Evolutionary conservation across 1,140 invertebrate genomes (phyloP).

Genomic region (Cherax quadricarinatus): DNA sequence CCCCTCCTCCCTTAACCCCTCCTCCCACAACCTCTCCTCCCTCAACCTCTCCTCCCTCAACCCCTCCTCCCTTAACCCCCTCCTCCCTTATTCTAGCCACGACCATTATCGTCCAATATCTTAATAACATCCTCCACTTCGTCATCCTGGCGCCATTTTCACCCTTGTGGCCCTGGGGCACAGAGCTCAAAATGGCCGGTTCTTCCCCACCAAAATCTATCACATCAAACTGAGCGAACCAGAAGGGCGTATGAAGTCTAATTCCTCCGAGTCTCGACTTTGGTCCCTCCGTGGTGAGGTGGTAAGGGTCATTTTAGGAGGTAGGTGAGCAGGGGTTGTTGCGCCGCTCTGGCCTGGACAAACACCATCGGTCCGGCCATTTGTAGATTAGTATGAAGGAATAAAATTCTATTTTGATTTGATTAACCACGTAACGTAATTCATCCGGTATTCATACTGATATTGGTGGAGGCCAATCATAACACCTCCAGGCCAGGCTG

Average conservation of each 20-base stretch:
- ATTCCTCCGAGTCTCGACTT: background rate
- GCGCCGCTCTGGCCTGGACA: background rate
- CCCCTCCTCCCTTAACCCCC: background rate
- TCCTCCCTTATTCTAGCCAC: slow-evolving; percentile 45
- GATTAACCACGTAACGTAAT: slow-evolving; percentile 66
- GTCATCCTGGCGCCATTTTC: background rate
- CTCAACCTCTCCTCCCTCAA: no score
- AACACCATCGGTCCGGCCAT: slow-evolving; percentile 53
- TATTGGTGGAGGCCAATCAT: slow-evolving; percentile 54
- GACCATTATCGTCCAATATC: slow-evolving; percentile 61
- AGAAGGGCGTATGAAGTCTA: slow-evolving; percentile 1
- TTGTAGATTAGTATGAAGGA: slow-evolving; percentile 60
- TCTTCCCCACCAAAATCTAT: slow-evolving; percentile 48
- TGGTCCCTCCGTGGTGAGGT: background rate
- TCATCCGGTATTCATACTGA: slow-evolving; percentile 63
- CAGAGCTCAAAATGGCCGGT: slow-evolving; percentile 25
- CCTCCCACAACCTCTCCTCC: no score
- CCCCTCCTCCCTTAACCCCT: no score
- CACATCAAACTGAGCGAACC: slow-evolving; percentile 43
- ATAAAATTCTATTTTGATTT: slow-evolving; percentile 71
- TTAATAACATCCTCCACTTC: slow-evolving; percentile 46
- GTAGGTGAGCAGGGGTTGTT: background rate
- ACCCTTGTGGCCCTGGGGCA: background rate
- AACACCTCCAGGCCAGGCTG: slow-evolving; percentile 22
- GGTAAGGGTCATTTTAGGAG: background rate